phyloP scores from a whole-genome alignment of 2,113 vertebrate species.

The Gasterosteus aculeatus region DNA sequence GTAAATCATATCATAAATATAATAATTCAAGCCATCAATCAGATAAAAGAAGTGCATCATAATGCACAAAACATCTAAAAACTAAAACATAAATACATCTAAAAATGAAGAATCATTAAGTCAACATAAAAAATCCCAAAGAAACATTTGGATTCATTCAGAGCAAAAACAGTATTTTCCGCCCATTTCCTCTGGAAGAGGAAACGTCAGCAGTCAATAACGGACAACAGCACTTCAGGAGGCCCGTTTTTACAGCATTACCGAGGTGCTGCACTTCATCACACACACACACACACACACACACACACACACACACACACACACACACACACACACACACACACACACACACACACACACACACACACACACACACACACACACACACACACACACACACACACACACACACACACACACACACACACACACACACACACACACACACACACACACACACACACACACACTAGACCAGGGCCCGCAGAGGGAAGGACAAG shows the following conservation, averaged over 20 bases:
- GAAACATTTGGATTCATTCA: background rate
- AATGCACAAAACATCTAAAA: background rate
- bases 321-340: background rate
- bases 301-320: no score
- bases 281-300: background rate
- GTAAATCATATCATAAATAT: background rate
- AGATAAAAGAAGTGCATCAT: background rate
- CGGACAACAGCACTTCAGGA: background rate
- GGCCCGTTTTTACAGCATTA: background rate
- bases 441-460: background rate
- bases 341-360: background rate
- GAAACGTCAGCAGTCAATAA: background rate
- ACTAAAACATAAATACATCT: slow-evolving; percentile 26
- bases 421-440: no score
- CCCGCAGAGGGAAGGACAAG: slow-evolving; percentile 84
- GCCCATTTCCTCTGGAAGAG: background rate
- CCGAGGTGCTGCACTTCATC: background rate
- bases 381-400: background rate
- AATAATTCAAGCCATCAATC: background rate
- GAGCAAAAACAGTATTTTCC: background rate
- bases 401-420: no score
- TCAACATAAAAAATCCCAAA: background rate
- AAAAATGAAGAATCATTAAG: background rate
- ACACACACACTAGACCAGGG: slow-evolving; percentile 71
- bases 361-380: no score